Evolutionary conservation across 2,888 invertebrate species (phyloP).

Genomic region (Lepas anatifera): DNA sequence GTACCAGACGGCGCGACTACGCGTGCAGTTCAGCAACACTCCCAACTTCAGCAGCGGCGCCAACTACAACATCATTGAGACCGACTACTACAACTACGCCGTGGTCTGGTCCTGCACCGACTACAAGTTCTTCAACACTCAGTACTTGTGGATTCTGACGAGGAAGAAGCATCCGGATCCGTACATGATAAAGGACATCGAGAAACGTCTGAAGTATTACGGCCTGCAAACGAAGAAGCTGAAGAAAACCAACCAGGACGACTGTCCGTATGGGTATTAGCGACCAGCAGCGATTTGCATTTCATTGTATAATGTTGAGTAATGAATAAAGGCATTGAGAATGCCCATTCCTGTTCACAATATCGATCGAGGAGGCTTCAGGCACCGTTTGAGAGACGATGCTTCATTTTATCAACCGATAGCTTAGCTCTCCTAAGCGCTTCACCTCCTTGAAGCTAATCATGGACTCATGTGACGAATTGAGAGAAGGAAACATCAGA

Average conservation of each 20-base stretch:
- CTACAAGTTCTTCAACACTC: constrained; percentile 23
- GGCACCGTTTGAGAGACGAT: too few species aligned
- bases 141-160: constrained; percentile 49
- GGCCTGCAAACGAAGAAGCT: constrained; percentile 5
- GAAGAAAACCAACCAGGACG: constrained; percentile 9
- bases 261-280: constrained; percentile 11
- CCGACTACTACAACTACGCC: constrained; percentile 48
- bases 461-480: too few species aligned
- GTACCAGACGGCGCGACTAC: not conserved
- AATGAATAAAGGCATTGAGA: too few species aligned
- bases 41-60: not conserved
- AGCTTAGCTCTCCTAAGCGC: too few species aligned
- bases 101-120: constrained; percentile 48
- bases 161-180: constrained; percentile 43
- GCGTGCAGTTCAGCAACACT: not conserved
- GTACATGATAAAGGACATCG: constrained; percentile 32
- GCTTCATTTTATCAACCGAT: too few species aligned
- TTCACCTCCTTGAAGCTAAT: too few species aligned
- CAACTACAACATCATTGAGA: constrained; percentile 48
- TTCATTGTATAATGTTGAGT: too few species aligned
- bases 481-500: too few species aligned
- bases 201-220: not conserved
- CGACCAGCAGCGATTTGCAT: too few species aligned
- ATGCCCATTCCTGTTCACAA: too few species aligned
- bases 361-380: too few species aligned